Evolutionary conservation across 2,113 vertebrate species (phyloP), one percentile per base, ranked within the genome.

Genomic region (Hypomesus transpacificus): DNA sequence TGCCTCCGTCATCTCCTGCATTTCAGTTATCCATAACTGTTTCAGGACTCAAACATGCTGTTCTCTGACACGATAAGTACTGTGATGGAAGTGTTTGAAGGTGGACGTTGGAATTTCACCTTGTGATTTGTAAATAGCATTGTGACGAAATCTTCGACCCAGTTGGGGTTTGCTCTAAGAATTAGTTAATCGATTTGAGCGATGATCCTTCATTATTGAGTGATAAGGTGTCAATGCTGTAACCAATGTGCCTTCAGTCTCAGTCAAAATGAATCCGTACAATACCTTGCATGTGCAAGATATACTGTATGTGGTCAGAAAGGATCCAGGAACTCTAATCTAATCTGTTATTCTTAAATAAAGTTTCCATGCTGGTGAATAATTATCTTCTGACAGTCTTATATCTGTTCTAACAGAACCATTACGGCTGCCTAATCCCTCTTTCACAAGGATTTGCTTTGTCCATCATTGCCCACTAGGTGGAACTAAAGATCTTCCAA

Each of bases 401-500:
- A 39, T 6, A 9, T 39, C 39, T 39, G 9, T 39, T 39, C 3
- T 39, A 39, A 9, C 39, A 39, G 39, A 50, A 70, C 13, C n/a
- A 26, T 71, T 20, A 9, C 14, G 34, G 20, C 24, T 52, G 13
- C 50, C 2, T 50, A n/a, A 7, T 63, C 8, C 3, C 2, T 11
- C 1, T 18, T 16, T 28, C 66, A 59, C 67, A 58, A 14, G 4
- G 31, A 34, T 74, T 81, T 20, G 54, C n/a, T n/a, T 67, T 65
- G 82, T 61, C 67, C 62, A 79, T 73, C 78, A 68, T 71, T 76
- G 68, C 64, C 85, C 85, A 85, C 82, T 80, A 85, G 85, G 78
- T 82, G 85, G 85, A 82, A 80, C 74, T 75, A 58, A 64, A 75
- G 64, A 26, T 51, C 68, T 75, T 65, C 18, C 67, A 53, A 62